phyloP scores from a whole-genome alignment of 1,140 invertebrate species.

The Diorhabda carinulata region DNA sequence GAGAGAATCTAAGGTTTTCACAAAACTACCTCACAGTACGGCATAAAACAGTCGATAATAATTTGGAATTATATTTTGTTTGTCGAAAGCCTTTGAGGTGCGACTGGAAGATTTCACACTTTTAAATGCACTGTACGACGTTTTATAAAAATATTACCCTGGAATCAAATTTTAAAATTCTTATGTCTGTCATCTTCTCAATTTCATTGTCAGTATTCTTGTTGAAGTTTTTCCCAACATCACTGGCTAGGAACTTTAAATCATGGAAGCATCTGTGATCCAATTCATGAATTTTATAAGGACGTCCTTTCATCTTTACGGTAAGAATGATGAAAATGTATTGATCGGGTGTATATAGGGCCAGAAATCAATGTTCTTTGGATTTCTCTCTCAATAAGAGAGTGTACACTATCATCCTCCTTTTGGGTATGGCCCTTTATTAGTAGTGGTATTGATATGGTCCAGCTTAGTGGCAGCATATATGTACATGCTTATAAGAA shows the following conservation, averaged over 20 bases:
- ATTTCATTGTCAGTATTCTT: slow-evolving; percentile 14
- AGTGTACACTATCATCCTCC: slow-evolving; percentile 22
- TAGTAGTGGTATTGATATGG: slow-evolving; percentile 41
- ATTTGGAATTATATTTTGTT: background rate
- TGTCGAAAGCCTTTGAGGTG: background rate
- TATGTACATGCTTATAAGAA: slow-evolving; percentile 39
- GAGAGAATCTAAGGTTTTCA: too few relatives aligned
- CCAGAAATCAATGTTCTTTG: slow-evolving; percentile 37
- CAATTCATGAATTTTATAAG: slow-evolving; percentile 35
- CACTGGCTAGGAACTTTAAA: slow-evolving; percentile 17
- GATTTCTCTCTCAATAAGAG: slow-evolving; percentile 43
- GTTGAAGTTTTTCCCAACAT: slow-evolving; percentile 6
- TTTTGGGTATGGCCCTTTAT: slow-evolving; percentile 47
- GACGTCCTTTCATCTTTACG: slow-evolving; percentile 37
- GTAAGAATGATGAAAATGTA: slow-evolving; percentile 32
- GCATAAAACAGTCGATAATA: slow-evolving; percentile 9
- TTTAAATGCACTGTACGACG: background rate
- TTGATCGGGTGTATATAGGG: slow-evolving; percentile 35
- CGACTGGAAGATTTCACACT: background rate
- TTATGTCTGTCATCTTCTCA: slow-evolving; percentile 11
- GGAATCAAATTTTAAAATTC: background rate
- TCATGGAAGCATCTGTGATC: slow-evolving; percentile 32
- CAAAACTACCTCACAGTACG: background rate
- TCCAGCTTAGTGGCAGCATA: slow-evolving; percentile 36
- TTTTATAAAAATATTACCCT: background rate